Evolutionary conservation across 2,113 vertebrate species (phyloP).

Genomic region (Oxygymnocypris stewartii): DNA sequence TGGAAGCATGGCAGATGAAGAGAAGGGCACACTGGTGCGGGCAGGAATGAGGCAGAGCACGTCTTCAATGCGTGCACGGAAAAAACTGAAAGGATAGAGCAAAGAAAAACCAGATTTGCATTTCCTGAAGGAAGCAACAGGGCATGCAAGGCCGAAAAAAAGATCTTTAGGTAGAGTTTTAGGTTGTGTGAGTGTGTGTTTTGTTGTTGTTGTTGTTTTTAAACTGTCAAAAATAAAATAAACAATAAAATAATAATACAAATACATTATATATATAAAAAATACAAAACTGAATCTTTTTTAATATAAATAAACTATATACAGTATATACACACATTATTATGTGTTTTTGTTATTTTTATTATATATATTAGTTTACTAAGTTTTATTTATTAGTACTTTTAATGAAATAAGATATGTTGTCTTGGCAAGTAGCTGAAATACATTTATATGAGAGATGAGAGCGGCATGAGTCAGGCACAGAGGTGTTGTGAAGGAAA

Average conservation of each 20-base stretch:
- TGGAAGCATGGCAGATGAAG: constrained; percentile 70
- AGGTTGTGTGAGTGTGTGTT: not conserved
- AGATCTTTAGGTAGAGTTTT: not conserved
- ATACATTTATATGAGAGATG: constrained; percentile 57
- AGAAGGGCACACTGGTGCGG: constrained; percentile 69
- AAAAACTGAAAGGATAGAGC: constrained; percentile 76
- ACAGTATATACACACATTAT: too few species aligned
- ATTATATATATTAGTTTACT: too few species aligned
- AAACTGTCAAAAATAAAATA: not conserved
- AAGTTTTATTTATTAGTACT: too few species aligned
- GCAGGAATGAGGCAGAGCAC: constrained; percentile 62
- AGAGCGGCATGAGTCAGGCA: constrained; percentile 51
- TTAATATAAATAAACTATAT: too few species aligned
- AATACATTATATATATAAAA: too few species aligned
- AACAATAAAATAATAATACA: too few species aligned
- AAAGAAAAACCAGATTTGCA: constrained; percentile 67
- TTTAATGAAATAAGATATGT: too few species aligned
- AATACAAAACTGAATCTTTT: too few species aligned
- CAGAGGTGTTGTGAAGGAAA: constrained; percentile 3
- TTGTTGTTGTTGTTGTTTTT: not conserved
- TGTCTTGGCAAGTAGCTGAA: too few species aligned
- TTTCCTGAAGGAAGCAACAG: constrained; percentile 55
- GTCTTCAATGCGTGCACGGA: constrained; percentile 75
- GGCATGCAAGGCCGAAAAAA: not conserved
- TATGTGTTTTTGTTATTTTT: too few species aligned